Percentiles rank a stretch among this genome's conserved stretches.
These are phyloP conservation scores for Melanargia galathea DNA, from an alignment of 2,888 invertebrate genomes.

Conservation along the genomic window DNA sequence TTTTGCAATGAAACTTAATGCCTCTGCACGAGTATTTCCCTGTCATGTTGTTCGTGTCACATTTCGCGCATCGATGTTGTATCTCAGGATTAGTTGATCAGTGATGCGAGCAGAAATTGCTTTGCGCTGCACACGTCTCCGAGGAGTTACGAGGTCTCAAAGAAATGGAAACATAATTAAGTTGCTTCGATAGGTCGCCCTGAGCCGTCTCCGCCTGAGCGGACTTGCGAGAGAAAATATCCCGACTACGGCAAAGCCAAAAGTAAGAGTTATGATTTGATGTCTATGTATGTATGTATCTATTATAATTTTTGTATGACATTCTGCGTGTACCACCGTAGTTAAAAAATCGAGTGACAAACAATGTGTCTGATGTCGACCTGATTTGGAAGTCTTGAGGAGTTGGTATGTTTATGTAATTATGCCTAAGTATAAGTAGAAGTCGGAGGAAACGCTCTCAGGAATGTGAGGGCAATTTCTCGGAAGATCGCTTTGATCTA, in stretches of 20 bases:
- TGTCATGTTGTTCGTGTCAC: neutral
- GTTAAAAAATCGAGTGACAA: too few species aligned
- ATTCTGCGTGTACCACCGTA: too few species aligned
- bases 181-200: constrained; percentile 36
- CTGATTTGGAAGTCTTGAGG: neutral
- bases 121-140: constrained; percentile 42
- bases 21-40: neutral
- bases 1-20: too few species aligned
- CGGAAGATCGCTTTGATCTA: constrained; percentile 18
- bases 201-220: too few species aligned
- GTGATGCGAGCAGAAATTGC: constrained; percentile 41
- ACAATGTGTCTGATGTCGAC: neutral
- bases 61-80: neutral
- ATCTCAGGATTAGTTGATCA: neutral
- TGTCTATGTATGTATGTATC: too few species aligned
- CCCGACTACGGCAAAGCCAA: too few species aligned
- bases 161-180: constrained; percentile 45
- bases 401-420: neutral
- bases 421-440: constrained; percentile 1
- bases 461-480: constrained; percentile 20
- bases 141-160: constrained; percentile 38
- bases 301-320: too few species aligned
- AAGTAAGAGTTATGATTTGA: too few species aligned
- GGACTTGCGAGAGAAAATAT: constrained; percentile 29
- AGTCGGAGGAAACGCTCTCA: constrained; percentile 17